Evolutionary conservation across 2,113 vertebrate species (phyloP), one percentile per base, ranked within the genome.

Genomic region (Dicaeum eximium): DNA sequence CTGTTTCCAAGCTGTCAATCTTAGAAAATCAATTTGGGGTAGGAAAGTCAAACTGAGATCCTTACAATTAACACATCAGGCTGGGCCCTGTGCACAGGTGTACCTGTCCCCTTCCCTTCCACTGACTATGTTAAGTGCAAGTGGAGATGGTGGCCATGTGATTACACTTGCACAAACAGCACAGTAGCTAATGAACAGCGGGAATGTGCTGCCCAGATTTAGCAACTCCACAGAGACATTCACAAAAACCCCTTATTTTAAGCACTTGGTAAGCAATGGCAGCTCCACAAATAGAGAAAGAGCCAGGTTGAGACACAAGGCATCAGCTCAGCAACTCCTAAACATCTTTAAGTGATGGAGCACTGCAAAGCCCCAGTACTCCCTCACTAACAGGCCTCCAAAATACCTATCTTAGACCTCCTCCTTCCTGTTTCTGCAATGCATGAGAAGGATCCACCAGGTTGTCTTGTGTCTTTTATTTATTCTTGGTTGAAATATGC

Each of bases 201-300:
- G 30, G 58, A 86, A 77, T 2, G 50, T 1, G 3, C 51, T 35
- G 38, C 30, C 30, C 2, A 0, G 1, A 42, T 56, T 67, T 11
- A 73, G 19, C 1, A 3, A 38, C 53, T 47, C 13, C 3, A 37
- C 28, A 58, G 22, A 70, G 47, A 31, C 3, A 3, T 23, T 64
- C 35, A 70, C 9, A 22, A 37, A 62, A 80, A 3, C 1, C 13
- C 14, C 47, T 62, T 51, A 33, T 54, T 92, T 83, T 38, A 78
- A 80, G 51, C 40, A 47, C 31, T 38, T 4, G 9, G 23, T 58
- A 60, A 51, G 53, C 35, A 67, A 66, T 74, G 2, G 3, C 53
- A 78, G 66, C 15, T 87, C 28, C 38, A 80, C 0, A 0, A 27
- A 24, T 1, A 64, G 31, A 40, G n/a, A 69, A 70, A 60, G 0